A percentile compares a stretch with the other conserved stretches of the same genome.
Evolutionary conservation across 2,797 vertebrate species (phyloP).

Genomic region (Potorous gilbertii): DNA sequence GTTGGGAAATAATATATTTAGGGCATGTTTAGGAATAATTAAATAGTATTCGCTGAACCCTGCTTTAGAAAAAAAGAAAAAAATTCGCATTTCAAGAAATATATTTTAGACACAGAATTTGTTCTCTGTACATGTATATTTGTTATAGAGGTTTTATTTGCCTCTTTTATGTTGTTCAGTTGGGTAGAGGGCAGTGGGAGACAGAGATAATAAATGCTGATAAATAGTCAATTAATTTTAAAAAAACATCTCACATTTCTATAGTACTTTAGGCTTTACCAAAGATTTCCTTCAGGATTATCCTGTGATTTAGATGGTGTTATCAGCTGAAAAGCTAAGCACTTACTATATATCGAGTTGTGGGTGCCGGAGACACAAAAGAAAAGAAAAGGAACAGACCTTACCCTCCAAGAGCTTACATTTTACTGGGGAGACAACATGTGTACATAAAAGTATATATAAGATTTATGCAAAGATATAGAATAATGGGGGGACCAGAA

Average conservation of each 20-base stretch:
- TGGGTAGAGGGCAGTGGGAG: background rate
- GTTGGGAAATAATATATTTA: background rate
- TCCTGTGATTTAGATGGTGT: background rate
- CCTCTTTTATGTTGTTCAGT: background rate
- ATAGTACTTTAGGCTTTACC: background rate
- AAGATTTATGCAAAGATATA: background rate
- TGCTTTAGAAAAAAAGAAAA: background rate
- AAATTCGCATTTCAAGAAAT: background rate
- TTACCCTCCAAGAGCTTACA: background rate
- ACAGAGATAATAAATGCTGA: background rate
- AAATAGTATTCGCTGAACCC: background rate
- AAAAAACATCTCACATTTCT: background rate
- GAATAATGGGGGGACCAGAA: background rate
- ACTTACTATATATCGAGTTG: background rate
- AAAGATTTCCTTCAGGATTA: background rate
- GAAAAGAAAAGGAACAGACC: background rate
- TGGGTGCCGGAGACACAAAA: background rate
- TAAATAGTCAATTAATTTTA: background rate
- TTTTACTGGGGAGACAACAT: background rate
- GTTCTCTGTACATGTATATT: background rate
- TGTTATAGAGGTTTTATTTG: background rate
- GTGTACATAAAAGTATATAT: no score
- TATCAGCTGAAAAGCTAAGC: background rate
- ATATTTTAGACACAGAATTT: background rate
- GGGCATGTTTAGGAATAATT: background rate